Conservation (phyloP, 2,888 invertebrate species). For the Eristalis arbustorum region DNA sequence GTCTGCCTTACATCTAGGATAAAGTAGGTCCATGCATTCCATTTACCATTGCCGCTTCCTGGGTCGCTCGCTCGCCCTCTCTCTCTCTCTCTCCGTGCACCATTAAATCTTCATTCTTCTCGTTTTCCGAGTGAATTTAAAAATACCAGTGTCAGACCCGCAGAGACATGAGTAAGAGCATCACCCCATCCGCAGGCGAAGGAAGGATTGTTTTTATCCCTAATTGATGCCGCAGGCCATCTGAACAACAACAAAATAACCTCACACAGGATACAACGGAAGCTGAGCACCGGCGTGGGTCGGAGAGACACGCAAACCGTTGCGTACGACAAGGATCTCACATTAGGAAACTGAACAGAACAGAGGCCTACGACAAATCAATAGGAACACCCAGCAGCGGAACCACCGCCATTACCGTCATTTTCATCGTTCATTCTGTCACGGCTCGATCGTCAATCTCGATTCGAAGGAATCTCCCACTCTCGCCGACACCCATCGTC, state of each 20-base stretch:
- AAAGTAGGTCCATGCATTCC: conserved; percentile 30
- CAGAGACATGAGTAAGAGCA: neutral
- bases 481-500: neutral
- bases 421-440: conserved; percentile 8
- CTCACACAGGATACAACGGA: neutral
- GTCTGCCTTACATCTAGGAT: neutral
- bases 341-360: conserved; percentile 28
- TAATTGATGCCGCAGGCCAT: conserved; percentile 57
- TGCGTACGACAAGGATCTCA: conserved; percentile 17
- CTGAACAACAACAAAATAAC: neutral
- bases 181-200: neutral
- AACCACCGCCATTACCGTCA: conserved; percentile 16
- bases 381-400: conserved; percentile 16
- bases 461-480: conserved; percentile 47
- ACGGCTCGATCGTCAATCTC: conserved; percentile 34
- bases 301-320: conserved; percentile 17
- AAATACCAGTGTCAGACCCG: conserved; percentile 31
- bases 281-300: conserved; percentile 12
- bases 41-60: conserved; percentile 36
- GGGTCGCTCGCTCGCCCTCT: too few relatives aligned
- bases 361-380: conserved; percentile 1
- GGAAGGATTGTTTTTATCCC: conserved; percentile 1
- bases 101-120: conserved; percentile 43
- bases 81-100: conserved; percentile 49
- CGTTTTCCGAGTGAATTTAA: conserved; percentile 1